phyloP scores from a whole-genome alignment of 2,113 vertebrate genomes.

The Poeciliopsis retropinna region DNA sequence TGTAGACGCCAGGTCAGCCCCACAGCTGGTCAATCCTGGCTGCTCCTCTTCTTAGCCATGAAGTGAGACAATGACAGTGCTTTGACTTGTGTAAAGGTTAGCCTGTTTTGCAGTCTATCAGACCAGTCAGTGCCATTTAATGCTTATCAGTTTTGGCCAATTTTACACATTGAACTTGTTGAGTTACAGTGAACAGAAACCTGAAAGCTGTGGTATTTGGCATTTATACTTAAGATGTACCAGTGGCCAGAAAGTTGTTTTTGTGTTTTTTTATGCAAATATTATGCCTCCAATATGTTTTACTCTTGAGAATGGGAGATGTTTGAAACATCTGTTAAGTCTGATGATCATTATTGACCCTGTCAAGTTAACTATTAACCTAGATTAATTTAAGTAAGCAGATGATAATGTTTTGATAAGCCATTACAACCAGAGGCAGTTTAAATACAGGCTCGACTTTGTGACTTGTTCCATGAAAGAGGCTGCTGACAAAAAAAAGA shows the following conservation, averaged over 20 bases:
- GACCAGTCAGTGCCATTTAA: not conserved
- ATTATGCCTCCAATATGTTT: not conserved
- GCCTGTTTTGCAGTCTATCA: not conserved
- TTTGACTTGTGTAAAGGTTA: not conserved
- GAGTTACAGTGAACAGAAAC: not conserved
- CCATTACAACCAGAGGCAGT: too few relatives aligned
- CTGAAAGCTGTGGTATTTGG: not conserved
- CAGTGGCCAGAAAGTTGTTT: not conserved
- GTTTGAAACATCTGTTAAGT: not conserved
- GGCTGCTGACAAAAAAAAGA: not conserved
- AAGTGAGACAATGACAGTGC: too few relatives aligned
- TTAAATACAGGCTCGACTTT: too few relatives aligned
- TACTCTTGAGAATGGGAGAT: not conserved
- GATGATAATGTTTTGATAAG: not conserved
- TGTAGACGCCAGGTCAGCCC: too few relatives aligned
- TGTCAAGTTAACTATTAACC: not conserved
- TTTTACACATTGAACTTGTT: not conserved
- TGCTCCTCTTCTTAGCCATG: too few relatives aligned
- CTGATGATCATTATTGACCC: not conserved
- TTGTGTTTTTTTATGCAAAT: not conserved
- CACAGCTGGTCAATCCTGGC: too few relatives aligned
- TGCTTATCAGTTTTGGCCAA: not conserved
- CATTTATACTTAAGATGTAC: not conserved
- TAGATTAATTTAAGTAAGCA: not conserved
- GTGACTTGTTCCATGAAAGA: not conserved